These are phyloP conservation scores for Hippocampus barbouri DNA, from an alignment of 2,113 vertebrate genomes.

Conservation along the genomic window DNA sequence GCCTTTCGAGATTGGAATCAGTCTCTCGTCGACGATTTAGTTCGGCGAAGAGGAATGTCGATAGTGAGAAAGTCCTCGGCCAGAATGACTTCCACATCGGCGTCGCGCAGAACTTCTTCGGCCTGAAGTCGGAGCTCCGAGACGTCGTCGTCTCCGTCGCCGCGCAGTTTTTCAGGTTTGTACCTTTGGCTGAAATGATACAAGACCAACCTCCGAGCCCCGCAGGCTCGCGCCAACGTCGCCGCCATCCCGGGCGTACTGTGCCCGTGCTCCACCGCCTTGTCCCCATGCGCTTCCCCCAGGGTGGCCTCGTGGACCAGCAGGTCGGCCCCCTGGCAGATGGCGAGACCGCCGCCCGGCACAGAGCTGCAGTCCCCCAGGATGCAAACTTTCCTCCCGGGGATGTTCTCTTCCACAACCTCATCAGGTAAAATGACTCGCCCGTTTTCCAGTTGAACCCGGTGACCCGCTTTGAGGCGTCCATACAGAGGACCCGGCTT, in stretches of 20 bases:
- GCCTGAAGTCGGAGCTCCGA: constrained; percentile 77
- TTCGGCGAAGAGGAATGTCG: constrained; percentile 71
- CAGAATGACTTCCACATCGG: constrained; percentile 71
- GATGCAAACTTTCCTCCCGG: constrained; percentile 86
- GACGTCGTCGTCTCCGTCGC: constrained; percentile 65
- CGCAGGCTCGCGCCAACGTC: constrained; percentile 72
- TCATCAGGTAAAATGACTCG: constrained; percentile 67
- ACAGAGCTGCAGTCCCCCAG: constrained; percentile 83
- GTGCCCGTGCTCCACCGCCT: constrained; percentile 84
- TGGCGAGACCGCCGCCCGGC: constrained; percentile 63
- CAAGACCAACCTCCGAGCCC: constrained; percentile 71
- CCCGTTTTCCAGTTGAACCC: constrained; percentile 75
- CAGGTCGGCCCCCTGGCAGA: constrained; percentile 79
- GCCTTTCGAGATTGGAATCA: background rate
- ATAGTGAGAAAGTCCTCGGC: constrained; percentile 89
- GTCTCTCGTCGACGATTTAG: background rate
- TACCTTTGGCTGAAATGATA: constrained; percentile 93
- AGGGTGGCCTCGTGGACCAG: constrained; percentile 90
- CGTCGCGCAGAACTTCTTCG: constrained; percentile 62
- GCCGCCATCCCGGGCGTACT: constrained; percentile 86
- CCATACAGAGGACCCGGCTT: constrained; percentile 84
- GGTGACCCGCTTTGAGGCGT: constrained; percentile 78
- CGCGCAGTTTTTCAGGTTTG: constrained; percentile 63
- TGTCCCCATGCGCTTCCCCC: constrained; percentile 78
- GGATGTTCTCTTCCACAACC: constrained; percentile 74